Conservation (phyloP, 2,797 vertebrate species). For the Menidia menidia region DNA sequence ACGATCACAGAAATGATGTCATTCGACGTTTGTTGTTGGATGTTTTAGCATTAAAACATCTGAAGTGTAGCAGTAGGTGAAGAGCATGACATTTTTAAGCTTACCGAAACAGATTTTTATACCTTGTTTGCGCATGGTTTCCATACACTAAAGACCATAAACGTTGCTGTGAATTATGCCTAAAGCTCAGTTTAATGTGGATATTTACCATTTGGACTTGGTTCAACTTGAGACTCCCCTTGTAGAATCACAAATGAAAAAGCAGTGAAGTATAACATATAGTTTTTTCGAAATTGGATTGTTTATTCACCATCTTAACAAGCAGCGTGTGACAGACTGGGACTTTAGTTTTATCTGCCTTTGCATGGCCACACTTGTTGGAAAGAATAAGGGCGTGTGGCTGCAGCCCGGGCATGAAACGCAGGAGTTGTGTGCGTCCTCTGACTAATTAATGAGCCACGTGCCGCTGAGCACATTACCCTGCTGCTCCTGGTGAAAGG, state of each 20-base stretch:
- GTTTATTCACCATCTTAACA: slow-evolving; percentile 29
- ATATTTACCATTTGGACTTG: no score
- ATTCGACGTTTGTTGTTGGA: no score
- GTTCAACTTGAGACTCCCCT: neutral
- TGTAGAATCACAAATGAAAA: no score
- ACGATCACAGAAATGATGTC: no score
- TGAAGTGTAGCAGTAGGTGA: neutral
- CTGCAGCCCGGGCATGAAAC: slow-evolving; percentile 46
- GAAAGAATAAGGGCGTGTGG: slow-evolving; percentile 13
- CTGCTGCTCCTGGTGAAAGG: slow-evolving; percentile 42
- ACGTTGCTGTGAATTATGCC: no score
- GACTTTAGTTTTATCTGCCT: slow-evolving; percentile 14
- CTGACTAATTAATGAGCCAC: slow-evolving; percentile 74
- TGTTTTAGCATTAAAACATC: no score
- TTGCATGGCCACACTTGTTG: slow-evolving; percentile 31
- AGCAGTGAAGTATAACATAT: no score
- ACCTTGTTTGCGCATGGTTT: neutral
- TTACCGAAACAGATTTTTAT: neutral
- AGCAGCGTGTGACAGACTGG: slow-evolving; percentile 13
- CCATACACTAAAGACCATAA: neutral
- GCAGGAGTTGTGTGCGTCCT: slow-evolving; percentile 30
- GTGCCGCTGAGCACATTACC: slow-evolving; percentile 57
- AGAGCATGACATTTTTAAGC: neutral
- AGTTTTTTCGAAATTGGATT: neutral
- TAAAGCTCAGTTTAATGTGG: no score